Conservation (phyloP, 2,888 invertebrate species). For the Ormyrus thymus region DNA sequence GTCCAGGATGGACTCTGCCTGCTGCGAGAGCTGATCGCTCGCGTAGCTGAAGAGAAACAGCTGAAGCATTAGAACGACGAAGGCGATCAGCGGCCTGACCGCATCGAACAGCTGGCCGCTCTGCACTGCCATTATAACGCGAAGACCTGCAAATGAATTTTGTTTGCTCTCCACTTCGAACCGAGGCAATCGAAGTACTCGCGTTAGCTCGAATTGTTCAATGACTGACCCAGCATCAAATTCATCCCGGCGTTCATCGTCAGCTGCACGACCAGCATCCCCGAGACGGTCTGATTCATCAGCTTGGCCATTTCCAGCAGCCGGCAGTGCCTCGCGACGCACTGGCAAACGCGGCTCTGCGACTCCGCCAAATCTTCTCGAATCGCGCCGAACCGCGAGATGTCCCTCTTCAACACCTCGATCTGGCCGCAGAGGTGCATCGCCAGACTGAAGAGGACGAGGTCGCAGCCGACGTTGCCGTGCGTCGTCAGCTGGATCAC, state of each 20-base stretch:
- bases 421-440: constrained; percentile 71
- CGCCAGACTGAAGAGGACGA: constrained; percentile 65
- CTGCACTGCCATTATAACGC: constrained; percentile 58
- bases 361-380: constrained; percentile 6
- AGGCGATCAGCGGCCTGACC: constrained; percentile 53
- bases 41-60: constrained; percentile 62
- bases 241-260: constrained; percentile 48
- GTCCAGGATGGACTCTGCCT: constrained; percentile 58
- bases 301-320: constrained; percentile 55
- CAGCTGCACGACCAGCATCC: constrained; percentile 58
- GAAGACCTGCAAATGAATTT: constrained; percentile 57
- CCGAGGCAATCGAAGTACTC: too few relatives aligned
- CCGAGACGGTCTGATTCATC: constrained; percentile 57
- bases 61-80: constrained; percentile 60
- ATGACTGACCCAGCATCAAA: constrained; percentile 46
- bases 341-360: constrained; percentile 20
- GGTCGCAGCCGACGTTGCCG: constrained; percentile 63
- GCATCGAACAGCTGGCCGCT: constrained; percentile 53
- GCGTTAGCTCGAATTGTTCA: background rate
- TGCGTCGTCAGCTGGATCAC: constrained; percentile 18
- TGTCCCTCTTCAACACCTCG: constrained; percentile 63
- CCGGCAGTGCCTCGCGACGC: constrained; percentile 57
- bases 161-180: background rate
- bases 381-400: constrained; percentile 53
- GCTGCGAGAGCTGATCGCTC: constrained; percentile 61